phyloP scores from a whole-genome alignment of 2,888 invertebrate genomes.

The Cephus pulcher region DNA sequence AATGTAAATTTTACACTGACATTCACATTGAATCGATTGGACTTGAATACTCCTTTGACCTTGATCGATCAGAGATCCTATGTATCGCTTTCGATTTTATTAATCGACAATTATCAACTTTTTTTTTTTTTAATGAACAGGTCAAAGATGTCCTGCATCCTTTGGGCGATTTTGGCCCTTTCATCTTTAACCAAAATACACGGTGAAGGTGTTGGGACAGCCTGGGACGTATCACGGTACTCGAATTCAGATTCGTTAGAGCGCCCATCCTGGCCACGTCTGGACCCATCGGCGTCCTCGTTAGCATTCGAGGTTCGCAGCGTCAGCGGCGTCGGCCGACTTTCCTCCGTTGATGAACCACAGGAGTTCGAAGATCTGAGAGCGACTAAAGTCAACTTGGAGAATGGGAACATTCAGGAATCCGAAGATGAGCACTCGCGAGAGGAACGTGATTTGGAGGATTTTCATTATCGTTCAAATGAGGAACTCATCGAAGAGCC shows the following conservation, averaged over 20 bases:
- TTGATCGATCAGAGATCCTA: not conserved
- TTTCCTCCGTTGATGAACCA: constrained; percentile 17
- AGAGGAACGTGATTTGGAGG: constrained; percentile 28
- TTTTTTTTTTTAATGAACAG: not conserved
- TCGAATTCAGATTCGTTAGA: constrained; percentile 35
- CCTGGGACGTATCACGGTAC: constrained; percentile 52
- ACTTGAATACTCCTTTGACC: not conserved
- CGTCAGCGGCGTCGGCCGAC: constrained; percentile 47
- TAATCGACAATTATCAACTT: not conserved
- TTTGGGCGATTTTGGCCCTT: constrained; percentile 19
- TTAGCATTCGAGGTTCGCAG: constrained; percentile 53
- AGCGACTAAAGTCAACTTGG: not conserved
- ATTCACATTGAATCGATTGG: constrained; percentile 39
- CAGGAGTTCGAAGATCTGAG: constrained; percentile 11
- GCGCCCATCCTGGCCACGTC: constrained; percentile 44
- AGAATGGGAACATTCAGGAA: not conserved
- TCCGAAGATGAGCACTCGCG: not conserved
- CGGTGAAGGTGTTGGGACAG: constrained; percentile 48
- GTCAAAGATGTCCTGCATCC: constrained; percentile 6
- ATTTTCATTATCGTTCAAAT: constrained; percentile 22
- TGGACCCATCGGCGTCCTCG: constrained; percentile 31
- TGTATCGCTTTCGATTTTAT: not conserved
- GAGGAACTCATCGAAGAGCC: constrained; percentile 27
- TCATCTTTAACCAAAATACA: constrained; percentile 21
- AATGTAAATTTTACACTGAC: constrained; percentile 39